These are phyloP conservation scores for Malurus elegans DNA, from an alignment of 2,113 vertebrate genomes.

Conservation along the genomic window DNA sequence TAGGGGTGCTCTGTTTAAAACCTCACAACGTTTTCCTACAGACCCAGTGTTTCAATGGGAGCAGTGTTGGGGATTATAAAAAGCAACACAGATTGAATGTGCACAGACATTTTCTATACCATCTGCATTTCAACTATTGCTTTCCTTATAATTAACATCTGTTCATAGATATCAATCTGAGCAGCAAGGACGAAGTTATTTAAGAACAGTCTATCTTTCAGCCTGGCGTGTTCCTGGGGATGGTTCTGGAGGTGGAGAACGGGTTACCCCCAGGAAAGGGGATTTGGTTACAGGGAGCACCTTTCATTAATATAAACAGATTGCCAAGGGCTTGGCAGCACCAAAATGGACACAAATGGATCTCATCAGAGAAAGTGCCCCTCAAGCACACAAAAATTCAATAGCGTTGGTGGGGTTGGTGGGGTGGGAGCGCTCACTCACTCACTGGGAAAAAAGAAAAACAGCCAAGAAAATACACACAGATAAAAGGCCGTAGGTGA, in stretches of 20 bases:
- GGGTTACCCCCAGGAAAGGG: slow-evolving; percentile 55
- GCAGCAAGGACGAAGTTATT: slow-evolving; percentile 21
- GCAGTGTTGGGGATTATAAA: background rate
- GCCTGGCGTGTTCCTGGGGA: slow-evolving; percentile 19
- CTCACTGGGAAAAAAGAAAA: background rate
- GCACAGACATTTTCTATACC: slow-evolving; percentile 47
- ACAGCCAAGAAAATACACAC: background rate
- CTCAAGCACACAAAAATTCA: slow-evolving; percentile 21
- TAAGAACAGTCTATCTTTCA: slow-evolving; percentile 51
- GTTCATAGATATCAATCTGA: slow-evolving; percentile 62
- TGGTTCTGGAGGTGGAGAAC: slow-evolving; percentile 46
- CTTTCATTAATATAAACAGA: slow-evolving; percentile 74
- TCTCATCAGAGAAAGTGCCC: slow-evolving; percentile 67
- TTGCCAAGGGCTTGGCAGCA: slow-evolving; percentile 63
- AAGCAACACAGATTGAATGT: slow-evolving; percentile 39
- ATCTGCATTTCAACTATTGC: slow-evolving; percentile 54
- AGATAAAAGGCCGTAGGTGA: slow-evolving; percentile 19
- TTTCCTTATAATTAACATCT: slow-evolving; percentile 72
- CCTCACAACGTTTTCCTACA: background rate
- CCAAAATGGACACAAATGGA: slow-evolving; percentile 70
- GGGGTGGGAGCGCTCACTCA: background rate
- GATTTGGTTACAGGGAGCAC: slow-evolving; percentile 74
- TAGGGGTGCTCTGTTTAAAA: slow-evolving; percentile 73
- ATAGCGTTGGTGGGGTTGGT: background rate
- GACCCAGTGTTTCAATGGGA: background rate